Percentiles rank a stretch among this genome's conserved stretches.
Conservation (phyloP, 2,113 vertebrate genomes). For the Cebus imitator region DNA sequence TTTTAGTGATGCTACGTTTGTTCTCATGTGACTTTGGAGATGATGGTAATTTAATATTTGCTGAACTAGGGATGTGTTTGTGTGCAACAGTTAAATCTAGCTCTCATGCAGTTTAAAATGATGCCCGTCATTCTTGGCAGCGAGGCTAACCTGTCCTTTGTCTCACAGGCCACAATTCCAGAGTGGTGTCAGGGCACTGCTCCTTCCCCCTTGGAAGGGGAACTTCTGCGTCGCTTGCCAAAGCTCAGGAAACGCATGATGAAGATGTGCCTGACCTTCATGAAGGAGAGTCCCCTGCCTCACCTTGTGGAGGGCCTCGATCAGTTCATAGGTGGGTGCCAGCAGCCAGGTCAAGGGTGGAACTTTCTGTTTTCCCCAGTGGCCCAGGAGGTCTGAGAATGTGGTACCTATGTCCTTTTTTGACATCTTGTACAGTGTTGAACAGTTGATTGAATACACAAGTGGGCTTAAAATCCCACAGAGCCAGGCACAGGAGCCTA, state of each 20-base stretch:
- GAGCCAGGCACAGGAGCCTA: not conserved
- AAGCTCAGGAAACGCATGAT: constrained; percentile 91
- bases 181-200: constrained; percentile 40
- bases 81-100: not conserved
- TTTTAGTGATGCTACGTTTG: not conserved
- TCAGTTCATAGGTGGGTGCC: constrained; percentile 89
- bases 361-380: not conserved
- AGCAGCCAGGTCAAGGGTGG: not conserved
- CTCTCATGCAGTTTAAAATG: accelerated
- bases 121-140: not conserved
- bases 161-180: constrained; percentile 58
- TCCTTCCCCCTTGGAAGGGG: constrained; percentile 38
- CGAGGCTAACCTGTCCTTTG: not conserved
- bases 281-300: constrained; percentile 87
- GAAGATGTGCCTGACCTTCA: constrained; percentile 89
- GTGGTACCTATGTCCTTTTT: not conserved
- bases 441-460: not conserved
- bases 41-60: not conserved
- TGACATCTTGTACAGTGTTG: not conserved
- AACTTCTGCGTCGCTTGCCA: constrained; percentile 90
- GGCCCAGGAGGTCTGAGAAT: not conserved
- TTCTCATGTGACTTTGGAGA: not conserved
- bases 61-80: not conserved
- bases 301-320: constrained; percentile 92
- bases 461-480: not conserved